Percentiles rank a stretch among this genome's conserved stretches.
These are phyloP conservation scores for Tethea ocularis DNA, from an alignment of 2,888 invertebrate genomes.

Conservation along the genomic window DNA sequence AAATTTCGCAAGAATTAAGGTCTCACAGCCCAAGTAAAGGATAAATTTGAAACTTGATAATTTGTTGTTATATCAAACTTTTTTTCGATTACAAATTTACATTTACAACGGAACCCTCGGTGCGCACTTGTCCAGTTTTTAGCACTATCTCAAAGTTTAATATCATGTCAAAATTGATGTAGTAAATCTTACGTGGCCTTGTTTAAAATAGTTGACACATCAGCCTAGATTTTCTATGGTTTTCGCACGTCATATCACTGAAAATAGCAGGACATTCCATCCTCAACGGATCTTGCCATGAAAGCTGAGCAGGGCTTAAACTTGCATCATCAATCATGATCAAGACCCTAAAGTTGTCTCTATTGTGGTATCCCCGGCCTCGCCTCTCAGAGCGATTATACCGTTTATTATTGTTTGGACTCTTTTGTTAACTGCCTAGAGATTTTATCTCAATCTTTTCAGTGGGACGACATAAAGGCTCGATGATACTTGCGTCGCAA, in stretches of 20 bases:
- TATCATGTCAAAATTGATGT: neutral
- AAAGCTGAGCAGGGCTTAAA: slow-evolving; percentile 18
- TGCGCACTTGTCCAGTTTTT: too few species aligned
- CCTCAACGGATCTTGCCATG: slow-evolving; percentile 6
- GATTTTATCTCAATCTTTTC: slow-evolving; percentile 33
- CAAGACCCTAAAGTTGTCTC: slow-evolving; percentile 41
- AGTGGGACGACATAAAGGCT: slow-evolving; percentile 22
- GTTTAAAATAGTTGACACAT: neutral
- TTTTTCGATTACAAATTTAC: too few species aligned
- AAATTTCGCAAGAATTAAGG: too few species aligned
- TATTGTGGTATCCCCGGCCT: slow-evolving; percentile 37
- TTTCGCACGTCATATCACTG: neutral
- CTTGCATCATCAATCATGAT: slow-evolving; percentile 44
- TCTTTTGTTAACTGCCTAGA: slow-evolving; percentile 38
- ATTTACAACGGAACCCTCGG: too few species aligned
- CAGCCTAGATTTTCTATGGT: neutral
- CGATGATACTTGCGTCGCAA: slow-evolving; percentile 12
- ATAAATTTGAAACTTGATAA: too few species aligned
- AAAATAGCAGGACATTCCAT: neutral
- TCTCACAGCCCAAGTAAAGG: too few species aligned
- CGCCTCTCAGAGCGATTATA: slow-evolving; percentile 29
- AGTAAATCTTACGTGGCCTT: too few species aligned
- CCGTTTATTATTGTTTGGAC: slow-evolving; percentile 43
- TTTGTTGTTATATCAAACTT: too few species aligned
- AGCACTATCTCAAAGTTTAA: neutral